phyloP scores from a whole-genome alignment of 1,140 invertebrate genomes.

The Drosophila ananassae region DNA sequence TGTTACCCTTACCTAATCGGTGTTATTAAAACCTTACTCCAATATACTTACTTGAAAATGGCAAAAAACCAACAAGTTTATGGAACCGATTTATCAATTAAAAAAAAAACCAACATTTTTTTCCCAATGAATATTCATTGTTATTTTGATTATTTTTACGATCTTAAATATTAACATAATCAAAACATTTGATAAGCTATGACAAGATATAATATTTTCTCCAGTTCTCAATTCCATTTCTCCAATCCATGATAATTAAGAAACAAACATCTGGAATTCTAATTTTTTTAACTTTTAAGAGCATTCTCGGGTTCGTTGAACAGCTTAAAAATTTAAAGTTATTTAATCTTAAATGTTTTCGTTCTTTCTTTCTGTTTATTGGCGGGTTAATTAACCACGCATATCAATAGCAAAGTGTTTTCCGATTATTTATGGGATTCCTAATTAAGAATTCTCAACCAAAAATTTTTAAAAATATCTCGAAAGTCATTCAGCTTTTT shows the following conservation, averaged over 20 bases:
- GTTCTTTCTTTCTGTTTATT: conserved; percentile 6
- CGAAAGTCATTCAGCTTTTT: conserved; percentile 32
- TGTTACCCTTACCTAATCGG: conserved; percentile 6
- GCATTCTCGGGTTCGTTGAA: conserved; percentile 27
- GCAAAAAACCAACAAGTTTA: neutral
- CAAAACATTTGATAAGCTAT: neutral
- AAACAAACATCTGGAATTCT: conserved; percentile 3
- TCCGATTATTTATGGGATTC: conserved; percentile 42
- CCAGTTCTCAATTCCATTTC: neutral
- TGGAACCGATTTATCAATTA: conserved; percentile 7
- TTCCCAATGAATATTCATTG: conserved; percentile 29
- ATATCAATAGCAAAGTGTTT: conserved; percentile 34
- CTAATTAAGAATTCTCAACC: conserved; percentile 42
- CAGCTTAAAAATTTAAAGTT: conserved; percentile 17
- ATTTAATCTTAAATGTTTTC: conserved; percentile 19
- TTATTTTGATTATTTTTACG: conserved; percentile 32
- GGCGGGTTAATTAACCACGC: conserved; percentile 33
- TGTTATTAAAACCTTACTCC: neutral
- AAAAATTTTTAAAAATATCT: conserved; percentile 10
- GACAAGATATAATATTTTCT: conserved; percentile 6
- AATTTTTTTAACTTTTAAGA: conserved; percentile 2
- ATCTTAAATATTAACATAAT: conserved; percentile 30
- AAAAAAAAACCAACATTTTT: too few relatives aligned
- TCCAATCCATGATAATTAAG: neutral
- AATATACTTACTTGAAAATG: neutral